Conservation (phyloP, 2,888 invertebrate genomes). For the Pyralis farinalis region DNA sequence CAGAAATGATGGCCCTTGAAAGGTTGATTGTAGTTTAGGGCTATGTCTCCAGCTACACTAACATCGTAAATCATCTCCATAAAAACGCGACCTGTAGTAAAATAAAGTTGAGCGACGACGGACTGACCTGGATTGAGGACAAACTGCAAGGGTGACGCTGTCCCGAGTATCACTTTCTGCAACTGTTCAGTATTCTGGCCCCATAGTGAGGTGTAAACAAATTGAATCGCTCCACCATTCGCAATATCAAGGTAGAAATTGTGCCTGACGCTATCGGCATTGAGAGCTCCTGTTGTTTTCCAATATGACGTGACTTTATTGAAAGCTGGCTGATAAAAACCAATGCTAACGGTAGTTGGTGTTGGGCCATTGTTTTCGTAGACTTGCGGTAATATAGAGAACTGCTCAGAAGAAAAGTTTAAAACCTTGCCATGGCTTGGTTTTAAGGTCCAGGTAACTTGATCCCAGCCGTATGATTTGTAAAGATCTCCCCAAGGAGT, state of each 20-base stretch:
- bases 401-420: constrained; percentile 5
- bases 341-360: constrained; percentile 22
- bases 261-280: constrained; percentile 26
- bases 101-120: constrained; percentile 9
- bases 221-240: background rate
- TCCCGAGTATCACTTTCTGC: too few relatives aligned
- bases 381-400: constrained; percentile 6
- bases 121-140: too few relatives aligned
- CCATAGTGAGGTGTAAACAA: too few relatives aligned
- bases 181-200: too few relatives aligned
- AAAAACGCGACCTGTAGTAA: constrained; percentile 10
- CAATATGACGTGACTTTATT: constrained; percentile 28
- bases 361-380: constrained; percentile 20
- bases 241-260: constrained; percentile 23
- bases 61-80: constrained; percentile 23
- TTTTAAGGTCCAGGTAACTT: constrained; percentile 23
- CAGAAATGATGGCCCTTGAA: constrained; percentile 23
- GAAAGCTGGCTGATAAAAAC: constrained; percentile 21
- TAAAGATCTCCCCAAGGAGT: constrained; percentile 37
- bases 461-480: constrained; percentile 26
- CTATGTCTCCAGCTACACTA: constrained; percentile 18
- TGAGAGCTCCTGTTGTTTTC: constrained; percentile 23
- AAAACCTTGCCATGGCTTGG: constrained; percentile 23
- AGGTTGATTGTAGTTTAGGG: constrained; percentile 18
- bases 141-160: too few relatives aligned